Evolutionary conservation across 2,797 vertebrate species (phyloP), one percentile per base, ranked within the genome.

Genomic region (Cirrhinus mrigala): DNA sequence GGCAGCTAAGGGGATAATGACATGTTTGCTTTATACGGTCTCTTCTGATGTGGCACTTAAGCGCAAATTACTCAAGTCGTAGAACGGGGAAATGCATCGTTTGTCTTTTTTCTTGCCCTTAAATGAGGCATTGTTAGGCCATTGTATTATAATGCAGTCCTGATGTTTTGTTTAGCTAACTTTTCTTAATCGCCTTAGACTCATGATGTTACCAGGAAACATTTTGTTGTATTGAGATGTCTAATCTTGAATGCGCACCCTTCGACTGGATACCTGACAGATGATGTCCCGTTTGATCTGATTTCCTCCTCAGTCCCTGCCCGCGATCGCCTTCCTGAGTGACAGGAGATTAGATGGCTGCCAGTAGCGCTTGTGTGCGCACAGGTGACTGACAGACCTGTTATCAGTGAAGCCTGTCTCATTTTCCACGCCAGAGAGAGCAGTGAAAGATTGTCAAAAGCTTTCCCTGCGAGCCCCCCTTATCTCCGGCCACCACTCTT

Each of bases 31-130:
- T 95, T 91, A 74, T 85, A 86, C 91, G 84, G 88, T 92, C 89
- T 62, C 89, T 89, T 92, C 93, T 94, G 92, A 94, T 94, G 94
- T 95, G 94, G 93, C 92, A 92, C 83, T 93, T 92, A 94, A 94
- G 93, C 89, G 92, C 90, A 93, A 94, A 92, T 94, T 89, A 90
- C 88, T 92, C 86, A 54, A 90, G 90, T 90, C 86, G 90, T 90
- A 91, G 58, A 89, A 90, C 68, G 48, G 80, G 89, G 87, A 74
- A 84, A 82, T 33, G 74, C 85, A n/a, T 87, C 79, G 64, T 62
- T 54, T 83, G 33, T 77, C n/a, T 73, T 48, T 82, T 86, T 29
- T 60, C 64, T 60, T 78, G 18, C 69, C 75, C 82, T 90, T 85
- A 18, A 79, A 74, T 80, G 74, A 81, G 68, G 33, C 33, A 68